Evolutionary conservation across 2,888 invertebrate species (phyloP).

Genomic region (Agrochola litura): DNA sequence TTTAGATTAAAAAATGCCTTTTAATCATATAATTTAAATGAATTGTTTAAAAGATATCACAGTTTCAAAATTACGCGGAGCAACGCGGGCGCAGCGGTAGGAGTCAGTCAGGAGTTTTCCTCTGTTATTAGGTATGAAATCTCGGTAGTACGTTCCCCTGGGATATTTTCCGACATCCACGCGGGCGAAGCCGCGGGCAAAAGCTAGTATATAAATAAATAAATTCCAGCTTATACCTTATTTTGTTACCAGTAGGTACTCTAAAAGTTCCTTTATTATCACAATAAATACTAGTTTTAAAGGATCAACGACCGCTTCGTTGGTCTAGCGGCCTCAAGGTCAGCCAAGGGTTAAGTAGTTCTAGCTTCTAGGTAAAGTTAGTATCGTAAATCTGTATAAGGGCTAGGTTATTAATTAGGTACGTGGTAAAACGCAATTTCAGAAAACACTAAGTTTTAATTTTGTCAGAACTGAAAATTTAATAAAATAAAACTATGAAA

Average conservation of each 20-base stretch:
- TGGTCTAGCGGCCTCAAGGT: neutral
- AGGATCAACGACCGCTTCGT: neutral
- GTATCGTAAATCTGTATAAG: neutral
- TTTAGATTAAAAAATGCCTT: too few relatives aligned
- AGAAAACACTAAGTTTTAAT: neutral
- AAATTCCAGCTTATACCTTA: neutral
- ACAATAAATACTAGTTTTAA: neutral
- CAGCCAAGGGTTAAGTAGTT: too few relatives aligned
- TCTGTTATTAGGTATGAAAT: too few relatives aligned
- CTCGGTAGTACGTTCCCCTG: too few relatives aligned
- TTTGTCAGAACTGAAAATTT: neutral
- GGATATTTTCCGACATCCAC: too few relatives aligned
- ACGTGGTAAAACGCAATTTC: neutral
- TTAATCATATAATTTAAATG: too few relatives aligned
- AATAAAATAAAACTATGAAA: neutral
- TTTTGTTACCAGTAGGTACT: neutral
- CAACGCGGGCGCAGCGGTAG: too few relatives aligned
- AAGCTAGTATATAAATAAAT: too few relatives aligned
- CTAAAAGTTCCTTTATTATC: neutral
- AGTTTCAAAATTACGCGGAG: too few relatives aligned
- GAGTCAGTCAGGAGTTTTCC: too few relatives aligned
- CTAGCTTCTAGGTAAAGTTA: neutral
- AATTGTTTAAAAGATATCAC: too few relatives aligned
- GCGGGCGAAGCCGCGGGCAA: too few relatives aligned
- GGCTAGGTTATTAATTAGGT: neutral